These are phyloP conservation scores for Pituophis catenifer DNA, from an alignment of 2,113 vertebrate genomes.

Conservation along the genomic window DNA sequence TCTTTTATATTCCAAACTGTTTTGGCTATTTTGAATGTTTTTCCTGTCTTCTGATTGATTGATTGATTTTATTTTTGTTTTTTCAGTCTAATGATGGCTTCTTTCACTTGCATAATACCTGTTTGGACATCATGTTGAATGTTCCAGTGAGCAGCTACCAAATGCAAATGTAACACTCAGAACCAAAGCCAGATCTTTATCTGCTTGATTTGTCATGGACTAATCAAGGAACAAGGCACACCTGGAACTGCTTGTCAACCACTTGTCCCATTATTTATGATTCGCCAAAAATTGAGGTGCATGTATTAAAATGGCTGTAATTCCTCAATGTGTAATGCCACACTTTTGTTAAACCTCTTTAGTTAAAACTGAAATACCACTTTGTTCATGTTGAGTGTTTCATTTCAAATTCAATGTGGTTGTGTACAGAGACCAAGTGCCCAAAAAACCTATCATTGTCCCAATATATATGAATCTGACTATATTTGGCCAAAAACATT, in stretches of 20 bases:
- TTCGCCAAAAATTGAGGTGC: not conserved
- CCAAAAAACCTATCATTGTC: not conserved
- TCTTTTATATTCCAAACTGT: not conserved
- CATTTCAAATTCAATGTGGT: not conserved
- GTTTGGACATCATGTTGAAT: not conserved
- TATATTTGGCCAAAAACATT: not conserved
- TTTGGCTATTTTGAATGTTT: not conserved
- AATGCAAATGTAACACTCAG: no score
- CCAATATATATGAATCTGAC: not conserved
- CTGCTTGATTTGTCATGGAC: not conserved
- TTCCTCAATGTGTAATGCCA: not conserved
- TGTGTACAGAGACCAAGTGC: not conserved
- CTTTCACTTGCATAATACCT: not conserved
- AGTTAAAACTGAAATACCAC: not conserved
- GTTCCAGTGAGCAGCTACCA: no score
- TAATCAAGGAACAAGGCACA: not conserved
- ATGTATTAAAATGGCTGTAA: not conserved
- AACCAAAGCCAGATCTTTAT: not conserved
- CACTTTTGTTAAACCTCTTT: not conserved
- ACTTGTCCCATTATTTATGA: not conserved
- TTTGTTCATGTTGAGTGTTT: not conserved
- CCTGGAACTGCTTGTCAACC: not conserved
- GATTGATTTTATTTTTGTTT: no score
- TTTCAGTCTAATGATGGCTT: not conserved
- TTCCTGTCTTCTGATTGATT: not conserved